These are phyloP conservation scores for Mimas tiliae DNA, from an alignment of 2,888 invertebrate species.

Conservation along the genomic window DNA sequence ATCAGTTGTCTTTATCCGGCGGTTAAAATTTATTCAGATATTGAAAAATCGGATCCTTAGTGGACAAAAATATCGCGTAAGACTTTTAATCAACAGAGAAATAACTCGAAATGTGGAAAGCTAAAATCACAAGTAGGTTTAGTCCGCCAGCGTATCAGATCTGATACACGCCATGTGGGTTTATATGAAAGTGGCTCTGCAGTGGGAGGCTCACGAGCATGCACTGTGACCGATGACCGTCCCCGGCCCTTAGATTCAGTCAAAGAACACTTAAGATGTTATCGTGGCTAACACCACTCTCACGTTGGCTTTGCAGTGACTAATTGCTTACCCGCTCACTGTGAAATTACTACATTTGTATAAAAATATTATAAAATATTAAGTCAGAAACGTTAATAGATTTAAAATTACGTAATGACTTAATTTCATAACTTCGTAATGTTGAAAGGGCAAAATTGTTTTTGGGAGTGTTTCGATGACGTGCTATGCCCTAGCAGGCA, in stretches of 20 bases:
- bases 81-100: neutral
- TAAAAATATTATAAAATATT: too few relatives aligned
- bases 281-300: constrained; percentile 58
- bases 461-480: too few relatives aligned
- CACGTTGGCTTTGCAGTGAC: constrained; percentile 61
- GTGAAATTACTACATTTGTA: constrained; percentile 76
- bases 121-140: neutral
- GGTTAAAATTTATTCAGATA: too few relatives aligned
- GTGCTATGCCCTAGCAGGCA: too few relatives aligned
- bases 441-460: too few relatives aligned
- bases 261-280: constrained; percentile 51
- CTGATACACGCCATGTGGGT: constrained; percentile 22
- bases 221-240: constrained; percentile 54
- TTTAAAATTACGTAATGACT: constrained; percentile 13
- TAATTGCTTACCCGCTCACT: constrained; percentile 73
- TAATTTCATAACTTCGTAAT: neutral
- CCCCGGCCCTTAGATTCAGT: constrained; percentile 40
- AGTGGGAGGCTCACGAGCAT: constrained; percentile 35
- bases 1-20: too few relatives aligned
- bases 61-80: neutral
- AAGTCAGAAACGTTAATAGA: neutral
- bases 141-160: constrained; percentile 4
- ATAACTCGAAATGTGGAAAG: neutral
- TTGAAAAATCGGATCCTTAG: too few relatives aligned
- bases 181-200: constrained; percentile 43